Evolutionary conservation across 2,888 invertebrate species (phyloP).

Genomic region (Acleris emargana): DNA sequence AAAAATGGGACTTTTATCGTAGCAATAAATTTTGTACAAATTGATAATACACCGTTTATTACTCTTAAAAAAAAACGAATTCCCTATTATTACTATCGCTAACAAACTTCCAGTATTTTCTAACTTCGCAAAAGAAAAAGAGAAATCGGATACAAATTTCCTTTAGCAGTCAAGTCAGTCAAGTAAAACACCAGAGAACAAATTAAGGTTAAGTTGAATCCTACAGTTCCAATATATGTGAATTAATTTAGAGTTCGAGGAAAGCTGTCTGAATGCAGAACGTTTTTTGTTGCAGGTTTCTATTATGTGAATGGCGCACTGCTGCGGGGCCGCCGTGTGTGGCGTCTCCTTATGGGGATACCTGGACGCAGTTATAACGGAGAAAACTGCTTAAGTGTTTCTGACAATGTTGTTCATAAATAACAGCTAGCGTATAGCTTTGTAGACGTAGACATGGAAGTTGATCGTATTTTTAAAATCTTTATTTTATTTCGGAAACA

Average conservation of each 20-base stretch:
- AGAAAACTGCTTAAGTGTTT: conserved; percentile 18
- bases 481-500: no score
- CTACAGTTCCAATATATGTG: conserved; percentile 43
- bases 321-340: conserved; percentile 49
- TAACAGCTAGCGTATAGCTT: background rate
- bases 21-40: no score
- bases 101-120: background rate
- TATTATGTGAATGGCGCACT: conserved; percentile 53
- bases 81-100: no score
- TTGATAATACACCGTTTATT: no score
- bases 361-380: conserved; percentile 42
- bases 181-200: conserved; percentile 44
- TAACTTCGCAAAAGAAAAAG: conserved; percentile 13
- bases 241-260: conserved; percentile 49
- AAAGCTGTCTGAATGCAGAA: conserved; percentile 46
- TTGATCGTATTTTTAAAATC: background rate
- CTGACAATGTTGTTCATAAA: conserved; percentile 5
- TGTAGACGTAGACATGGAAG: background rate
- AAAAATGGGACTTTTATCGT: no score
- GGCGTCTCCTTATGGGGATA: conserved; percentile 45
- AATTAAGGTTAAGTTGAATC: conserved; percentile 43
- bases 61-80: no score
- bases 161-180: conserved; percentile 42
- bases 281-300: conserved; percentile 54
- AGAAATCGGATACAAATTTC: conserved; percentile 30